Evolutionary conservation across 2,113 vertebrate genomes (phyloP).

Genomic region (Mesitornis unicolor): DNA sequence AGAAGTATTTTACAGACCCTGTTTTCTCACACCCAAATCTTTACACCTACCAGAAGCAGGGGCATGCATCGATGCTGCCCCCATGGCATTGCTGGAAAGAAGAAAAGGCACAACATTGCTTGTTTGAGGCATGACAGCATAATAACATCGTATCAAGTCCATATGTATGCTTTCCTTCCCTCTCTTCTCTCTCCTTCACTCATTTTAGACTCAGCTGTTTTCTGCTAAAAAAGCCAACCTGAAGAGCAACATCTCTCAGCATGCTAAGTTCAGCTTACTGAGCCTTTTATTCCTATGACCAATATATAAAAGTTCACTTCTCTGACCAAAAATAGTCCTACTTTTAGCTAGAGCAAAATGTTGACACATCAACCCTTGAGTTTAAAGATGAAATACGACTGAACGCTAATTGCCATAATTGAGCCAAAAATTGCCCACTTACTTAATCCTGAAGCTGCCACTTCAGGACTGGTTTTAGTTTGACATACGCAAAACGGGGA

Average conservation of each 20-base stretch:
- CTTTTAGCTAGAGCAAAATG: background rate
- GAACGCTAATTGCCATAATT: slow-evolving; percentile 26
- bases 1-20: background rate
- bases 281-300: background rate
- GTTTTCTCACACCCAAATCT: background rate
- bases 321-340: background rate
- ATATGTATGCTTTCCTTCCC: background rate
- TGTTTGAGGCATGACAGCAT: background rate
- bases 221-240: background rate
- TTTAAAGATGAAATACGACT: background rate
- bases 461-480: background rate
- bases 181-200: background rate
- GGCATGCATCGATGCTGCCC: background rate
- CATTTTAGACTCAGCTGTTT: background rate
- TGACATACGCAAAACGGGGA: background rate
- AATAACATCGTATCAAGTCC: background rate
- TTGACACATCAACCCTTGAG: background rate
- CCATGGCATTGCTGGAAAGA: background rate
- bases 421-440: background rate
- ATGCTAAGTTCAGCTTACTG: background rate
- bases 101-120: background rate
- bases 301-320: background rate
- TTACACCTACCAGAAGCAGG: background rate
- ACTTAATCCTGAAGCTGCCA: slow-evolving; percentile 12
- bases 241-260: background rate